phyloP scores from a whole-genome alignment of 1,140 invertebrate species.

The Aphis craccivora region DNA sequence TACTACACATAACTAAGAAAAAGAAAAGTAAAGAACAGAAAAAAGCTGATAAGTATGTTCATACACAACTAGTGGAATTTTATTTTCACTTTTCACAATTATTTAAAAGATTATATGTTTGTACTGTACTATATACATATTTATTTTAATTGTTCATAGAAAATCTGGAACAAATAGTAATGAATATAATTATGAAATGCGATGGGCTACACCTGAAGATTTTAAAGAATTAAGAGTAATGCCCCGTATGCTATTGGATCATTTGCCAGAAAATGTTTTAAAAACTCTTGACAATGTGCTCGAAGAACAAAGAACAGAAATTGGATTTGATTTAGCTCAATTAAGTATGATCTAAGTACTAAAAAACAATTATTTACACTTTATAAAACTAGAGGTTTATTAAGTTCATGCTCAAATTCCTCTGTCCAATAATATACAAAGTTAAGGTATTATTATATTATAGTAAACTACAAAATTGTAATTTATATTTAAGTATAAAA shows the following conservation, averaged over 20 bases:
- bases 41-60: constrained; percentile 64
- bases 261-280: constrained; percentile 76
- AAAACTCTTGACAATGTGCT: constrained; percentile 72
- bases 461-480: neutral
- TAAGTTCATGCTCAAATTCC: constrained; percentile 46
- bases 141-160: constrained; percentile 63
- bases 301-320: constrained; percentile 65
- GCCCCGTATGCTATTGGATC: constrained; percentile 79
- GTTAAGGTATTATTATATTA: neutral
- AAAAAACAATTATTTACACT: constrained; percentile 14
- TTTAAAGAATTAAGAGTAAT: constrained; percentile 78
- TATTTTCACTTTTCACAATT: neutral
- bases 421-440: neutral
- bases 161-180: constrained; percentile 66
- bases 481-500: constrained; percentile 17
- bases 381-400: constrained; percentile 32
- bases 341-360: constrained; percentile 60
- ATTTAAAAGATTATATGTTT: neutral
- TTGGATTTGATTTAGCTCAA: constrained; percentile 61
- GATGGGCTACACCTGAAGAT: constrained; percentile 77
- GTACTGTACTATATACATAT: neutral
- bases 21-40: constrained; percentile 71
- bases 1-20: constrained; percentile 71
- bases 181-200: constrained; percentile 71
- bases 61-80: neutral